Base-by-base conservation (phyloP, 2,888 invertebrate genomes). In the Drosophila ustulata region DNA sequence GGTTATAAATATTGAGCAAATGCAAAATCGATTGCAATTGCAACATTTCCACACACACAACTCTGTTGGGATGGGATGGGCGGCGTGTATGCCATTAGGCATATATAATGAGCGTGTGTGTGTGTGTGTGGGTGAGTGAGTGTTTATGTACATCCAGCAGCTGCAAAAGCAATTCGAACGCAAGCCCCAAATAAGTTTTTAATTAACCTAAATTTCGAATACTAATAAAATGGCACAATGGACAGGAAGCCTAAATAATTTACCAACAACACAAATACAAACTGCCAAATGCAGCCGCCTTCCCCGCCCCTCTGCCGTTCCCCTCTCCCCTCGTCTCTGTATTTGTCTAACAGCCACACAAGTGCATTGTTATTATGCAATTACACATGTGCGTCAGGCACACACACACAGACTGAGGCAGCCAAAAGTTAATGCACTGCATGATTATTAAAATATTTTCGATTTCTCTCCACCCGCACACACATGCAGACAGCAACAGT, bases 191-290 rank as follows among this genome's bases (percentile, higher is more conserved):
- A 85, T 88, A 88, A 80, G 82, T 82, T 86, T 86, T 88, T 86
- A 86, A 86, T 86, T 88, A 88, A 86, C 85, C 88, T 64, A 73
- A 82, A 86, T 88, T 84, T 82, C 47, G 75, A 81, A 83, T 76
- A 84, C 87, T 82, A 83, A 85, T 87, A 87, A 83, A 87, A 82
- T 71, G 74, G 49, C 71, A 73, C 65, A 73, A 80, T 78, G 47
- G 64, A 52, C 61, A 66, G 30, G 47, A 55, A 76, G 57, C 70
- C 64, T 75, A 61, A 78, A 80, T 80, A 71, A 84, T 80, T 87
- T 55, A 84, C 63, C 61, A 66, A 57, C 68, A 65, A 57, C 43
- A 55, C 52, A 71, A 65, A 66, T 30, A 39, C 32, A 43, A 45
- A 45, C 26, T 28, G 28, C 23, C 39, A 58, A 28, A 39, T 58